Conservation (phyloP, 1,140 invertebrate genomes). For the Rhopalosiphum maidis region DNA sequence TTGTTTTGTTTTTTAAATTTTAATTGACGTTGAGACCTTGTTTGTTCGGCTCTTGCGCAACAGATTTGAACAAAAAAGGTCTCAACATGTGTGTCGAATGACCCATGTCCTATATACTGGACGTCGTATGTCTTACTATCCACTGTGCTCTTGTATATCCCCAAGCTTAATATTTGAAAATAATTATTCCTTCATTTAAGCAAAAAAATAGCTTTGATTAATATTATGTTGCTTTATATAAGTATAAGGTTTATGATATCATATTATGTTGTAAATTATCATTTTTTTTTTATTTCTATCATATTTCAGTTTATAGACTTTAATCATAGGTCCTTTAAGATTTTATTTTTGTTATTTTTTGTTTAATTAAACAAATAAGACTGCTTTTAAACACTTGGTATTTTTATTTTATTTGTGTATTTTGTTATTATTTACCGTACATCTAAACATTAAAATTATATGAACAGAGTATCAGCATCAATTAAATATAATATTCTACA, state of each 20-base stretch:
- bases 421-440: background rate
- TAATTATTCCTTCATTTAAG: background rate
- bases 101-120: no score
- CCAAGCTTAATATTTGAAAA: background rate
- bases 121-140: background rate
- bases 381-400: conserved; percentile 49
- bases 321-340: conserved; percentile 42
- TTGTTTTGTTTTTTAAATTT: background rate
- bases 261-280: conserved; percentile 30
- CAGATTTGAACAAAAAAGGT: conserved; percentile 12
- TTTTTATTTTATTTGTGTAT: conserved; percentile 54
- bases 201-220: conserved; percentile 37
- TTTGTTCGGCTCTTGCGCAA: background rate
- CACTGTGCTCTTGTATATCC: background rate
- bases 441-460: background rate
- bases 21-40: background rate
- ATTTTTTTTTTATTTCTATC: conserved; percentile 15
- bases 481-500: background rate
- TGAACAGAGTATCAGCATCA: background rate
- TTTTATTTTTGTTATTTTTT: conserved; percentile 59
- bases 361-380: conserved; percentile 56
- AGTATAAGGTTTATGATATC: conserved; percentile 12
- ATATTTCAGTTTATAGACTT: conserved; percentile 52
- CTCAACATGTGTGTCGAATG: background rate
- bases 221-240: conserved; percentile 34